Conservation (phyloP, 2,113 vertebrate species). For the Macroglossus sobrinus region DNA sequence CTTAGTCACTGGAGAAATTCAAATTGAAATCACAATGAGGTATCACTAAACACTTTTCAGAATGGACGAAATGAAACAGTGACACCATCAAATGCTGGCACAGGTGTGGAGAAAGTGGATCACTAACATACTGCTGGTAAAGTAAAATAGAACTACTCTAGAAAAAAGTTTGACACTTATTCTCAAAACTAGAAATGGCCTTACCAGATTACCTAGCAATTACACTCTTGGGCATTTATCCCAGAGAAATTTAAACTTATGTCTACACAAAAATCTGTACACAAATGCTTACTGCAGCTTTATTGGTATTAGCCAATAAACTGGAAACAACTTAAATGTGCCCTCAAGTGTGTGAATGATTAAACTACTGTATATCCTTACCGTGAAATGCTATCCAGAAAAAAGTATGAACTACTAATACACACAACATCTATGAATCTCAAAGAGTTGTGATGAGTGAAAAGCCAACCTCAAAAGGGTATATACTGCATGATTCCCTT, state of each 20-base stretch:
- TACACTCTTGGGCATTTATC: not conserved
- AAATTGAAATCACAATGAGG: not conserved
- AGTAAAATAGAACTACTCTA: not conserved
- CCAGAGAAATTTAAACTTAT: not conserved
- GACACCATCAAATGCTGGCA: not conserved
- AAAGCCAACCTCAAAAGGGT: not conserved
- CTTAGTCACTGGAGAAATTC: not conserved
- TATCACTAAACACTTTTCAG: not conserved
- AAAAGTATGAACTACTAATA: constrained; percentile 9
- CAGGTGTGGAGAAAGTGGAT: not conserved
- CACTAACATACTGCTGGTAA: not conserved
- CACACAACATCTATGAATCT: not conserved
- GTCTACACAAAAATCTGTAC: not conserved
- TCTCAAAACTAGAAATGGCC: constrained; percentile 13
- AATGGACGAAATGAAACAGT: not conserved
- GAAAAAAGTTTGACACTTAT: not conserved
- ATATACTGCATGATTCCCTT: not conserved
- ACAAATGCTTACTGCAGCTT: not conserved
- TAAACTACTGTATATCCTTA: not conserved
- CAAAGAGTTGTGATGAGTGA: not conserved
- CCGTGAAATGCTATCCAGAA: not conserved
- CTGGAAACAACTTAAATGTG: not conserved
- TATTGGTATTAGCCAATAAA: not conserved
- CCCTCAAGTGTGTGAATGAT: not conserved
- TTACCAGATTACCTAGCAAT: not conserved